Base-by-base conservation (phyloP, 2,797 vertebrate genomes). In the Cynopterus sphinx region DNA sequence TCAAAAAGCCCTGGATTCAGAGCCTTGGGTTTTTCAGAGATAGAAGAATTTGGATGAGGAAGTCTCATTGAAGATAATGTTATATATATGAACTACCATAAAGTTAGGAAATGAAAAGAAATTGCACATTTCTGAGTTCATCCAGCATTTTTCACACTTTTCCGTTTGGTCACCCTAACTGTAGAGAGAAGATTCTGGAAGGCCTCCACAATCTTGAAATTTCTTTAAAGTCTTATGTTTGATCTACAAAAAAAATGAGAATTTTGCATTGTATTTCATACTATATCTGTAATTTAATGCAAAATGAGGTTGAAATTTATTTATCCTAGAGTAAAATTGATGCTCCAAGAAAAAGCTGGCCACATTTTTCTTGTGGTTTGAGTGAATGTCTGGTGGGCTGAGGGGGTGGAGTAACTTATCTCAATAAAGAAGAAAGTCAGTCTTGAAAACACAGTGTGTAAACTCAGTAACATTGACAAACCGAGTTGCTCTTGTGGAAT, bases 1-100 rank as follows among this genome's bases (percentile, higher is more conserved):
- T 97, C 82, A 94, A 88, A 97, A 97, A 96, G 3, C 17, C 83
- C 83, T 65, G 57, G 46, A 19, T 90, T 68, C 11, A 87, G 97
- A 94, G 26, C 8, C 1, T 4, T 71, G 81, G 70, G 82, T 17
- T 55, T 87, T 94, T 96, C 46, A 91, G 77, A 61, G 71, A n/a
- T 71, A 83, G 33, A 63, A 94, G 77, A 92, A 93, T 87, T 57
- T 83, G 57, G 57, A 91, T 84, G 90, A 84, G 88, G 74, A 97
- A 96, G 88, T 67, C 2, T 87, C 84, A 83, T 17, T 84, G 36
- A 90, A 96, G 91, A 22, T 81, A 67, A 71, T 6, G 5, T 82
- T 77, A 28, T 51, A 78, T 21, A 90, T 19, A 79, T 8, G 86
- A 96, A 96, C 31, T 19, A 53, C 63, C 92, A 28, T 41, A 86